A percentile compares a stretch with the other conserved stretches of the same genome.
These are phyloP conservation scores for Calyptommatus sinebrachiatus DNA, from an alignment of 2,113 vertebrate species.

Conservation along the genomic window DNA sequence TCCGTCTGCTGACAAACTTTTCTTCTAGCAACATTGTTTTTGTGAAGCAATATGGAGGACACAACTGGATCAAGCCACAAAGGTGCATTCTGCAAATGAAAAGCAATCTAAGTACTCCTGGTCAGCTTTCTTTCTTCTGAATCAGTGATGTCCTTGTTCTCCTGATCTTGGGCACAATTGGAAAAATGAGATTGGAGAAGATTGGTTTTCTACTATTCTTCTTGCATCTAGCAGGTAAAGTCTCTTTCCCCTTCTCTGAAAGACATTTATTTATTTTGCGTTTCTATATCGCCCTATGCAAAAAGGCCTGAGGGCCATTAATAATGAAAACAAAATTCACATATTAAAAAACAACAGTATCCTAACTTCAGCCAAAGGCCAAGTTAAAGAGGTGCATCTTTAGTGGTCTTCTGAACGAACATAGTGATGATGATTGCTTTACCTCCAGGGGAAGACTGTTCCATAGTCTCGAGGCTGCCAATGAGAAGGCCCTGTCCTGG, in stretches of 20 bases:
- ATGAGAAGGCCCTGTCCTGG: no score
- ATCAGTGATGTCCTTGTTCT: conserved; percentile 40
- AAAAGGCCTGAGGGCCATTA: no score
- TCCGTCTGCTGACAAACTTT: neutral
- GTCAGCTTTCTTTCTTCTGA: neutral
- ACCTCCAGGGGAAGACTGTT: no score
- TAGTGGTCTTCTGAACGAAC: no score
- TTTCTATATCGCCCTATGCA: no score
- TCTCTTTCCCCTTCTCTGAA: neutral
- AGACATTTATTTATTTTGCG: neutral
- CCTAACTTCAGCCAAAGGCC: no score
- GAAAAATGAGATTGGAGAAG: conserved; percentile 52
- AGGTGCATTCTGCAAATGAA: neutral
- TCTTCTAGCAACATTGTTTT: neutral
- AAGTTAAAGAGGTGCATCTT: no score
- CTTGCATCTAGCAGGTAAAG: conserved; percentile 56
- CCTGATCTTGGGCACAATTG: conserved; percentile 37
- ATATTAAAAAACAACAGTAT: no score
- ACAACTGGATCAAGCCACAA: neutral
- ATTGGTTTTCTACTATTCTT: conserved; percentile 56
- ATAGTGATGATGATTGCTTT: no score
- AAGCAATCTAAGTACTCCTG: neutral
- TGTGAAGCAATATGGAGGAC: neutral
- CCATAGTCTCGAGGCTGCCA: no score
- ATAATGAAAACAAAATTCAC: neutral